These are phyloP conservation scores for Slavum lentiscoides DNA, from an alignment of 2,888 invertebrate genomes.

Conservation along the genomic window DNA sequence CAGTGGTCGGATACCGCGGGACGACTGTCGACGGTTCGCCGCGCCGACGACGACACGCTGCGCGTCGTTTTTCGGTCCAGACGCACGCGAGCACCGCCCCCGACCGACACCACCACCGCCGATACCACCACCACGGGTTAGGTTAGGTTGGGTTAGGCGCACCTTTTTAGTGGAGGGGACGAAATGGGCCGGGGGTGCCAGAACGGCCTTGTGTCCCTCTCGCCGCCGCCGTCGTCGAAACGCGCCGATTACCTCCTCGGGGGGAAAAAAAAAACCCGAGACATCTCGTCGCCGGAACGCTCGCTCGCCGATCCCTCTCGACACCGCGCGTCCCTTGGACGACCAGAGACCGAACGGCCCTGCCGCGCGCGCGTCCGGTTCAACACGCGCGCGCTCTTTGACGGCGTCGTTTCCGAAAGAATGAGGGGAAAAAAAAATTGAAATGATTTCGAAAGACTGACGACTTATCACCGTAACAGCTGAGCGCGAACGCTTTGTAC, in stretches of 20 bases:
- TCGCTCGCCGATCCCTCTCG: not conserved
- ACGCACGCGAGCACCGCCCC: constrained; percentile 29
- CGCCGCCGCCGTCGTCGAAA: not conserved
- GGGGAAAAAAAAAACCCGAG: constrained; percentile 11
- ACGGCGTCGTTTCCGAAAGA: too few relatives aligned
- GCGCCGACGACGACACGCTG: constrained; percentile 22
- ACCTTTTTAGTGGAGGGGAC: too few relatives aligned
- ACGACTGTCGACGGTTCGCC: not conserved
- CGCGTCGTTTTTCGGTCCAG: constrained; percentile 33
- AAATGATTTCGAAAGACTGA: too few relatives aligned
- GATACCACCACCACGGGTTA: not conserved
- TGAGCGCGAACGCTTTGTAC: too few relatives aligned
- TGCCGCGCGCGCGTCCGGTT: too few relatives aligned
- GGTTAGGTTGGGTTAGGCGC: too few relatives aligned
- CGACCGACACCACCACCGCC: not conserved
- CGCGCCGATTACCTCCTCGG: not conserved
- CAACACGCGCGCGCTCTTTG: too few relatives aligned
- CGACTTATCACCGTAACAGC: too few relatives aligned
- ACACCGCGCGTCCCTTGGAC: too few relatives aligned
- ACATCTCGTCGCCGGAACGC: not conserved
- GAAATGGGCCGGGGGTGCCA: not conserved
- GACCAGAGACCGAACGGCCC: too few relatives aligned
- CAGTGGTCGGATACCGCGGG: not conserved
- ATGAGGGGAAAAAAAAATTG: too few relatives aligned
- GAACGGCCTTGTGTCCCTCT: not conserved